Evolutionary conservation across 2,888 invertebrate species (phyloP).

Genomic region (Acrobasis suavella): DNA sequence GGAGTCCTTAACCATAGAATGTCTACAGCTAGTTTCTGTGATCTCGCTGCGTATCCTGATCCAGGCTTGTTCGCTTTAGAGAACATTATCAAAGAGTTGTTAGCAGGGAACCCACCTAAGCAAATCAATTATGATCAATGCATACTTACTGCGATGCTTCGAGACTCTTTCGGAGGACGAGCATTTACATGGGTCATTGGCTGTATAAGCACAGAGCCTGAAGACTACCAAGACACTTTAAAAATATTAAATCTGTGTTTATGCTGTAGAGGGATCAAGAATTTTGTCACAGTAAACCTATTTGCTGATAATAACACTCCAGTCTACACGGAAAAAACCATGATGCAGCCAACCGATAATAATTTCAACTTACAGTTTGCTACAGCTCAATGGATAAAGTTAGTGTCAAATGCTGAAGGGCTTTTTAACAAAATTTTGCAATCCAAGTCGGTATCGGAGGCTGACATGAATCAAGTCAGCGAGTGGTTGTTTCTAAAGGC

Average conservation of each 20-base stretch:
- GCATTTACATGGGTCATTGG: conserved; percentile 88
- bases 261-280: conserved; percentile 86
- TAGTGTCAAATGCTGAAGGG: conserved; percentile 92
- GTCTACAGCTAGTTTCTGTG: conserved; percentile 89
- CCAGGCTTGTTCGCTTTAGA: conserved; percentile 85
- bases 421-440: conserved; percentile 89
- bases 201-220: conserved; percentile 87
- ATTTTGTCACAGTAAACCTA: conserved; percentile 87
- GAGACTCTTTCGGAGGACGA: conserved; percentile 89
- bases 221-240: conserved; percentile 86
- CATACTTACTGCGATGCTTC: conserved; percentile 85
- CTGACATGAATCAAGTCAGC: conserved; percentile 87
- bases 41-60: conserved; percentile 84
- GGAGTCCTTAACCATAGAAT: conserved; percentile 86
- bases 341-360: conserved; percentile 57
- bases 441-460: conserved; percentile 86
- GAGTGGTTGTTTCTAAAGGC: conserved; percentile 93
- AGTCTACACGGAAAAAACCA: conserved; percentile 67
- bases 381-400: conserved; percentile 90
- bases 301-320: conserved; percentile 85
- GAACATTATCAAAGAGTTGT: conserved; percentile 83
- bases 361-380: conserved; percentile 91
- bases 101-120: conserved; percentile 79
- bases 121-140: conserved; percentile 85
- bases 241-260: conserved; percentile 86